These are phyloP conservation scores for Zaprionus lachaisei DNA, from an alignment of 1,140 invertebrate species.

Conservation along the genomic window DNA sequence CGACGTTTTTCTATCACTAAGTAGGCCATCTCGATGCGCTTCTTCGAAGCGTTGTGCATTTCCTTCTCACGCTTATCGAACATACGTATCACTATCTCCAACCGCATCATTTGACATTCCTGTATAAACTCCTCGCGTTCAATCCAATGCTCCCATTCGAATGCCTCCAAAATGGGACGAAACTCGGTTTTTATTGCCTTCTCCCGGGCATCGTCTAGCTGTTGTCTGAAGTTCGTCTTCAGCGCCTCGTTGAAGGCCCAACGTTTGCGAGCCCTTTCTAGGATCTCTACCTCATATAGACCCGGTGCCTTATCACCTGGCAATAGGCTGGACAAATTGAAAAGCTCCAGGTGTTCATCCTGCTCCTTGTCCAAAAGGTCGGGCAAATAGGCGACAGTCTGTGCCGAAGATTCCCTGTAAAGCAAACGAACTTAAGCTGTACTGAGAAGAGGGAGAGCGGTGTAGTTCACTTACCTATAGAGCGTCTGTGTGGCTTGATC, in stretches of 20 bases:
- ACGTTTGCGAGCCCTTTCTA: constrained; percentile 77
- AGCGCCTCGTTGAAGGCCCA: constrained; percentile 75
- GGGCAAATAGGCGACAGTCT: constrained; percentile 89
- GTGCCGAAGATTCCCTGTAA: constrained; percentile 88
- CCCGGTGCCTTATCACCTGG: constrained; percentile 63
- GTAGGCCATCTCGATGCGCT: constrained; percentile 83
- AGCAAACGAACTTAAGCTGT: not conserved
- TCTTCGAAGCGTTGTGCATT: constrained; percentile 77
- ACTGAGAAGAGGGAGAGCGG: not conserved
- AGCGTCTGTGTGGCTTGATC: constrained; percentile 71
- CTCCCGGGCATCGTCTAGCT: constrained; percentile 42
- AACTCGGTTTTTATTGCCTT: constrained; percentile 38
- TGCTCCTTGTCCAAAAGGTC: constrained; percentile 84
- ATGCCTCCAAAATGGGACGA: constrained; percentile 66
- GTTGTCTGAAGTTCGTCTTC: constrained; percentile 50
- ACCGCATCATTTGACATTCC: constrained; percentile 86
- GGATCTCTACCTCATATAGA: constrained; percentile 69
- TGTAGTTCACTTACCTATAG: constrained; percentile 53
- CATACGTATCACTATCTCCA: constrained; percentile 86
- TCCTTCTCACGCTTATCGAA: constrained; percentile 78
- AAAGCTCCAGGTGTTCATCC: constrained; percentile 60
- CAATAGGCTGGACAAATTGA: constrained; percentile 60
- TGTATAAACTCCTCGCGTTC: constrained; percentile 86
- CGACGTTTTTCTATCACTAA: constrained; percentile 80
- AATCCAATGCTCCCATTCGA: constrained; percentile 83